phyloP scores from a whole-genome alignment of 2,888 invertebrate genomes.

The Noctua comes region DNA sequence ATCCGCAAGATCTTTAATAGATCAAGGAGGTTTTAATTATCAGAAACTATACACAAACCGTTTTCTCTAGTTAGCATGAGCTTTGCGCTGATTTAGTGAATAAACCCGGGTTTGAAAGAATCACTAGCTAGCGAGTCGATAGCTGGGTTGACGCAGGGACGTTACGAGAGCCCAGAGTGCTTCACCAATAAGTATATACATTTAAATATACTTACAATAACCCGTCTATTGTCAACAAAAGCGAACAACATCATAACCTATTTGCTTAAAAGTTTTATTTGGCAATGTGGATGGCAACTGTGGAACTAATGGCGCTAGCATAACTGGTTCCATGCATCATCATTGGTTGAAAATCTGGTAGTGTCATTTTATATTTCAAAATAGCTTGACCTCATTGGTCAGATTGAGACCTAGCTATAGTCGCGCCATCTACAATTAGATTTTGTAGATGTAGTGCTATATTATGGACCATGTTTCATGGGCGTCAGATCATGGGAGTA shows the following conservation, averaged over 20 bases:
- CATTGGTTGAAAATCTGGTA: too few relatives aligned
- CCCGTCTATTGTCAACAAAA: too few relatives aligned
- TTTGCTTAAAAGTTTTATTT: not conserved
- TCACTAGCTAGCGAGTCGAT: not conserved
- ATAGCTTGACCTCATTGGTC: too few relatives aligned
- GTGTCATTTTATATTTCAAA: too few relatives aligned
- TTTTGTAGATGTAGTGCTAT: not conserved
- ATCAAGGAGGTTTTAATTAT: not conserved
- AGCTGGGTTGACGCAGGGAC: not conserved
- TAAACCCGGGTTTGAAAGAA: not conserved
- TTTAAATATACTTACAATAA: not conserved
- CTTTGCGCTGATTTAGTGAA: not conserved
- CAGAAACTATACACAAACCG: not conserved
- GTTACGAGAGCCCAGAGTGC: not conserved
- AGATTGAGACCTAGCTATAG: too few relatives aligned
- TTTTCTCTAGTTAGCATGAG: not conserved
- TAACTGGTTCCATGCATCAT: too few relatives aligned
- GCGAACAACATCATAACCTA: not conserved
- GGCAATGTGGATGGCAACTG: not conserved
- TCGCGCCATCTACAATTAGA: too few relatives aligned
- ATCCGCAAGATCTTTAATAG: not conserved
- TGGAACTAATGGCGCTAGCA: too few relatives aligned
- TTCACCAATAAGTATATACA: not conserved
- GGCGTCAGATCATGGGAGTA: not conserved
- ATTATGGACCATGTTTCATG: not conserved